Conservation (phyloP, 2,888 invertebrate species). For the Diarsia brunnea region DNA sequence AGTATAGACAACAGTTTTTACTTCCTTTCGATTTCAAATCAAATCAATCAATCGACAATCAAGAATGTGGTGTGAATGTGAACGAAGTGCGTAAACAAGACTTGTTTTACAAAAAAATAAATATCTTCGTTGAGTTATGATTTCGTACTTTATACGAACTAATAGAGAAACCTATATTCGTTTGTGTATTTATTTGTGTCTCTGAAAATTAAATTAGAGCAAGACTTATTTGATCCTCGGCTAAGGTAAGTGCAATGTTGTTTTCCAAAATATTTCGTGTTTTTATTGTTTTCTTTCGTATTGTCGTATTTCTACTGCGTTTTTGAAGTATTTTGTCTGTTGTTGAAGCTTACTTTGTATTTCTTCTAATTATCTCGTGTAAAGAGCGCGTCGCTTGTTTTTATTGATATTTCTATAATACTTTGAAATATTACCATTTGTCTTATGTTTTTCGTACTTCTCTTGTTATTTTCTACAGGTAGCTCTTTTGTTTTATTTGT, state of each 20-base stretch:
- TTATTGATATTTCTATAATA: not conserved
- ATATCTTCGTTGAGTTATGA: conserved; percentile 30
- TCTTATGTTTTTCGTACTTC: not conserved
- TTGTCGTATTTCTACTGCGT: conserved; percentile 10
- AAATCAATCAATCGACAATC: conserved; percentile 73
- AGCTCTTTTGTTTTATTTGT: not conserved
- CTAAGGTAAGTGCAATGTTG: conserved; percentile 59
- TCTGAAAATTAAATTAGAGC: conserved; percentile 9
- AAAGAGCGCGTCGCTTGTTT: conserved; percentile 34
- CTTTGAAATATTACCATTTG: not conserved
- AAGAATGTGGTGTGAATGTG: conserved; percentile 55
- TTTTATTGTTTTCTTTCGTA: conserved; percentile 8
- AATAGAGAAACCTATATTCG: conserved; percentile 7
- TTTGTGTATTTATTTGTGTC: conserved; percentile 38
- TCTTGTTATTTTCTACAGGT: not conserved
- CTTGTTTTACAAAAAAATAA: conserved; percentile 49
- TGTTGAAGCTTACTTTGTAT: conserved; percentile 14
- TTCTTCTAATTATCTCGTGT: conserved; percentile 4
- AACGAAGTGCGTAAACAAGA: conserved; percentile 71
- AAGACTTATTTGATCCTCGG: conserved; percentile 21
- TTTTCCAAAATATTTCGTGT: conserved; percentile 43
- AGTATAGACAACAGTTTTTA: conserved; percentile 60
- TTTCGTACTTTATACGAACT: not conserved
- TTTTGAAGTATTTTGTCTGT: not conserved
- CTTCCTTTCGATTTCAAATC: conserved; percentile 59